Conservation (phyloP, 2,797 vertebrate species). For the Enteromius viviparus region DNA sequence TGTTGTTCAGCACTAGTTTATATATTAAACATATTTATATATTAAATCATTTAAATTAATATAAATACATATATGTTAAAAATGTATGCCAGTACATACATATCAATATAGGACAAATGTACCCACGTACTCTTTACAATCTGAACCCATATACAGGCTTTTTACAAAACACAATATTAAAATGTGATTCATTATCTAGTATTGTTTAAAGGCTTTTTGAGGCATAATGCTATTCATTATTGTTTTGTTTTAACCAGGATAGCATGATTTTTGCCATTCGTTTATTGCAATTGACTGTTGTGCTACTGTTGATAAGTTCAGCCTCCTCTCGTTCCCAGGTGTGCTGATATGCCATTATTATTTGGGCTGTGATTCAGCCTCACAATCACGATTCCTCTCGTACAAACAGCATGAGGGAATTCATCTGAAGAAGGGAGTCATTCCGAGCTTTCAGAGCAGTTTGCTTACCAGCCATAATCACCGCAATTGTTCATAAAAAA, state of each 20-base stretch:
- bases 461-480: slow-evolving; percentile 51
- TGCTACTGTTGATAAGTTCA: slow-evolving; percentile 33
- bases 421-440: slow-evolving; percentile 36
- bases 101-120: neutral
- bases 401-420: slow-evolving; percentile 40
- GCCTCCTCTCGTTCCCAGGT: slow-evolving; percentile 40
- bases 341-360: slow-evolving; percentile 52
- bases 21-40: too few species aligned
- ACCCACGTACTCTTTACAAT: neutral
- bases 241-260: slow-evolving; percentile 6
- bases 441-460: slow-evolving; percentile 43
- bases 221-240: neutral
- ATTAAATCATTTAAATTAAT: too few species aligned
- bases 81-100: too few species aligned
- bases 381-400: slow-evolving; percentile 45
- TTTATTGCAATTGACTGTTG: slow-evolving; percentile 26
- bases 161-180: neutral
- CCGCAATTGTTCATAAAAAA: slow-evolving; percentile 34
- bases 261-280: neutral
- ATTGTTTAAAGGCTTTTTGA: slow-evolving; percentile 9
- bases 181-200: neutral
- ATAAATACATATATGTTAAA: too few species aligned
- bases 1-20: too few species aligned
- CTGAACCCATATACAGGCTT: neutral
- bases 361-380: slow-evolving; percentile 40